phyloP scores from a whole-genome alignment of 2,797 vertebrate species.

The Stomatorhinus walkeri region DNA sequence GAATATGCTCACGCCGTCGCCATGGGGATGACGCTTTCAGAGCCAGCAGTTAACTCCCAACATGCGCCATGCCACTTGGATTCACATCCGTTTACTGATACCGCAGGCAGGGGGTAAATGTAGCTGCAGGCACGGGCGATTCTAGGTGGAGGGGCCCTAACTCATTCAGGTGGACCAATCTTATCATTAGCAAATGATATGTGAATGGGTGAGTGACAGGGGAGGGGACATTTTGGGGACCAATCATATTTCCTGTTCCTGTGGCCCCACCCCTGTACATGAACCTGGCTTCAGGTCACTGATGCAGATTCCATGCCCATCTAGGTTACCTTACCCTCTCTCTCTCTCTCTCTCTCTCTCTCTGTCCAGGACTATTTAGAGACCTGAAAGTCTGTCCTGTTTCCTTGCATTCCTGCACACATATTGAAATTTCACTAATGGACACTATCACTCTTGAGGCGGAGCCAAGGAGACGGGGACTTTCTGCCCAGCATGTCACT shows the following conservation, averaged over 20 bases:
- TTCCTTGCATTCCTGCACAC: neutral
- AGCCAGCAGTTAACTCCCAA: neutral
- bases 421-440: conserved; percentile 12
- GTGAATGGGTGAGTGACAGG: neutral
- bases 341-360: neutral
- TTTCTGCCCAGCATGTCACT: conserved; percentile 20
- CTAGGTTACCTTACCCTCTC: neutral
- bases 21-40: neutral
- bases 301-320: neutral
- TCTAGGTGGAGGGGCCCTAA: neutral
- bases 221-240: neutral
- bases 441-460: neutral
- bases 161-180: neutral
- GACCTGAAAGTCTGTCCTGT: conserved; percentile 12
- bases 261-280: neutral
- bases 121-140: neutral
- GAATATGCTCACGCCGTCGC: neutral
- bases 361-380: neutral
- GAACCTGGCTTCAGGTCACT: neutral
- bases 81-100: neutral
- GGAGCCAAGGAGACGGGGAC: neutral
- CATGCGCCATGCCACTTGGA: neutral
- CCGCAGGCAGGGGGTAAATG: neutral
- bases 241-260: neutral
- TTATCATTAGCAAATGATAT: neutral